phyloP scores from a whole-genome alignment of 2,888 invertebrate genomes.

The Tribolium freemani region DNA sequence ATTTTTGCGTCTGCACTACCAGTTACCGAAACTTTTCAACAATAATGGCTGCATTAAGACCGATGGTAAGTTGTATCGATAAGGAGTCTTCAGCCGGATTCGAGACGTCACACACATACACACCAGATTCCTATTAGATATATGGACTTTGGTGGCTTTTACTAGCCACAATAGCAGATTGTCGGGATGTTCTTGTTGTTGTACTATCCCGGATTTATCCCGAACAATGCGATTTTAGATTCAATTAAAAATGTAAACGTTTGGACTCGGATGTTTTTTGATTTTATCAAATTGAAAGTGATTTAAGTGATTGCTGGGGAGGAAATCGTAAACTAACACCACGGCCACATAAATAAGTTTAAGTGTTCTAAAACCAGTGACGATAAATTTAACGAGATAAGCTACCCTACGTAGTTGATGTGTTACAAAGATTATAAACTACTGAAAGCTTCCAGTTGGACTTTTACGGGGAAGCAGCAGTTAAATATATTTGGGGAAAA shows the following conservation, averaged over 20 bases:
- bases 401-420: conserved; percentile 28
- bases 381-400: conserved; percentile 34
- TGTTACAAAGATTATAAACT: conserved; percentile 32
- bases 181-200: conserved; percentile 2
- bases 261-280: not conserved
- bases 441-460: conserved; percentile 10
- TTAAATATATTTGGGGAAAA: conserved; percentile 6
- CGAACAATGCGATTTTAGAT: not conserved
- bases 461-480: conserved; percentile 14
- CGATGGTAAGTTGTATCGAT: conserved; percentile 56
- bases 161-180: conserved; percentile 40
- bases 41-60: conserved; percentile 53
- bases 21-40: conserved; percentile 34
- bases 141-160: conserved; percentile 49
- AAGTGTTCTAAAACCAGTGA: conserved; percentile 17
- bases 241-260: conserved; percentile 14
- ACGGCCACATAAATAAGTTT: conserved; percentile 26
- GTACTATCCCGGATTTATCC: not conserved
- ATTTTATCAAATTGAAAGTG: conserved; percentile 1
- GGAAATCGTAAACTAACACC: conserved; percentile 28
- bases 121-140: conserved; percentile 60
- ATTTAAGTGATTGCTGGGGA: conserved; percentile 1
- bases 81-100: conserved; percentile 55
- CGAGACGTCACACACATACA: conserved; percentile 58
- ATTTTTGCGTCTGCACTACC: conserved; percentile 40